These are phyloP conservation scores for Coracias cyanogaster DNA, from an alignment of 2,797 vertebrate genomes.

Conservation along the genomic window DNA sequence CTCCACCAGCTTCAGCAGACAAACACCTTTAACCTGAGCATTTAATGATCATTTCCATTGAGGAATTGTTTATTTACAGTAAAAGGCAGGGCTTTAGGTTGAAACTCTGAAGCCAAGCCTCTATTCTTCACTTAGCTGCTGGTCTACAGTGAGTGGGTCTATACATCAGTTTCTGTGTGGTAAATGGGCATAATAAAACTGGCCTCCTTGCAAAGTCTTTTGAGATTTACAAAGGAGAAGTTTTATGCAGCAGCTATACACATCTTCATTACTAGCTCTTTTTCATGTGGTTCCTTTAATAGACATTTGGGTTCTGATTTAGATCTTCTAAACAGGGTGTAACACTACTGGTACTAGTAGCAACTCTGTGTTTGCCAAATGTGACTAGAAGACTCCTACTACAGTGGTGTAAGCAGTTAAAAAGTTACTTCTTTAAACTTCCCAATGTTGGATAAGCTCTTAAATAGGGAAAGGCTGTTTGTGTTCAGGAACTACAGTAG, in stretches of 20 bases:
- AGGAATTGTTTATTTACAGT: slow-evolving; percentile 11
- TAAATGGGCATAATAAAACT: background rate
- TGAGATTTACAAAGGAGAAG: slow-evolving; percentile 30
- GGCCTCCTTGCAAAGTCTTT: background rate
- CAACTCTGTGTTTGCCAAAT: background rate
- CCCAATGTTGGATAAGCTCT: background rate
- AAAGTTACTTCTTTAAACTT: background rate
- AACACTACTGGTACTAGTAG: background rate
- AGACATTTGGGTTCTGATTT: slow-evolving; percentile 37
- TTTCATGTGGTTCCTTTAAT: slow-evolving; percentile 51
- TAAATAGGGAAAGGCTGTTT: background rate
- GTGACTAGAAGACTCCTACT: background rate
- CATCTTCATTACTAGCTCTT: slow-evolving; percentile 1
- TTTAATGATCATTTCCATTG: background rate
- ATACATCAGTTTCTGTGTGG: background rate
- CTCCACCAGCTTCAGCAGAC: background rate
- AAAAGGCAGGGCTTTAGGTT: background rate
- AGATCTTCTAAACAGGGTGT: background rate
- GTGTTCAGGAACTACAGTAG: background rate
- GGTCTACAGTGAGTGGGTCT: background rate
- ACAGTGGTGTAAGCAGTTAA: background rate
- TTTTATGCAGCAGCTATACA: background rate
- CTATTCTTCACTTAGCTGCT: background rate
- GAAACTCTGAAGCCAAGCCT: background rate
- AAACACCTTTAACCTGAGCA: background rate